Base-by-base conservation (phyloP, 2,113 vertebrate species). In the Oophaga pumilio region DNA sequence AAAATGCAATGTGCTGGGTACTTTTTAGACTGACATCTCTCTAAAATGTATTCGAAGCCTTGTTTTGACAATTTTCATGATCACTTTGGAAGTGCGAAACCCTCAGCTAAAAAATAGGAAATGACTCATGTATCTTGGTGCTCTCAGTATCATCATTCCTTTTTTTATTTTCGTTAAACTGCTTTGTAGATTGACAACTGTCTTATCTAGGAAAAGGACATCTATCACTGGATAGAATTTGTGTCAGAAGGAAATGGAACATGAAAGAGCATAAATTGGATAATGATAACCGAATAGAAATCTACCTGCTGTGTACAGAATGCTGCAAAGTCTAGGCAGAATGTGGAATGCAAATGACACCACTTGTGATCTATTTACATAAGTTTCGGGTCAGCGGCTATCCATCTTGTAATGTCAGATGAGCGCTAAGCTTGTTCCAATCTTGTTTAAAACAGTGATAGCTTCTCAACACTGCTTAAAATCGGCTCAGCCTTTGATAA, bases 401-500 rank as follows among this genome's bases (percentile, higher is more conserved):
- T 86, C 76, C 60, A 53, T 68, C 57, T 78, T 86, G 24, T 57
- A 28, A 86, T 77, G 33, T 66, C 59, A 86, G 85, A 86, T 28
- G 77, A 79, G 8, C 53, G 73, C 33, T 52, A 26, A 52, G 73
- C 73, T 62, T 78, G 56, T 20, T 86, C n/a, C 60, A 50, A 79
- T 86, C 76, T 22, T 78, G 76, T 85, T 86, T 60, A 86, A 78
- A 68, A 78, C 57, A 78, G 53, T 79, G 85, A 86, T 77, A 78
- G 76, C 71, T 76, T 85, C 71, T 74, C 24, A 24, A 73, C 10
- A 49, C 68, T 56, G 52, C 82, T 74, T 73, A 73, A 83, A 84
- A 84, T 33, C 53, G 28, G 52, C 52, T 52, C 82, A 84, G 14
- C 8, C n/a, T 84, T 84, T 84, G 82, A 84, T 84, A 66, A 84